Evolutionary conservation across 2,797 vertebrate species (phyloP), one percentile per base, ranked within the genome.

Genomic region (Sebastes taczanowskii): DNA sequence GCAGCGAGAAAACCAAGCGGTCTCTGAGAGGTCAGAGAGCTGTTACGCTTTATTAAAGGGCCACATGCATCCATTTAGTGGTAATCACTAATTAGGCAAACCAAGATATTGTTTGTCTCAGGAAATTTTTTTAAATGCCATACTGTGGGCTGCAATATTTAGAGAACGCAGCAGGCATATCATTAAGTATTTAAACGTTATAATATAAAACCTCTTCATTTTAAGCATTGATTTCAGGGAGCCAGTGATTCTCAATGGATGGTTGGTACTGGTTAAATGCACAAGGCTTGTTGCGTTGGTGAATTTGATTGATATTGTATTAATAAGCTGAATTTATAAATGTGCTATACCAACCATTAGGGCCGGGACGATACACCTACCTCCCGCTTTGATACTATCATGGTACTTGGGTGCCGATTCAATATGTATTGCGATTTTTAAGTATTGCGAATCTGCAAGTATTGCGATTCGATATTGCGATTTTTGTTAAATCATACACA

Each of bases 11-110:
- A 70, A 75, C 29, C 49, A 13, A 68, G 58, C 46, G 70, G 49
- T 73, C 65, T 77, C 34, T 53, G 18, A 68, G 81, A 85, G 74
- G 82, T 90, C 79, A 82, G 22, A 7, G 30, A 72, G 60, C 30
- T 32, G 35, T 63, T 38, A 52, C 5, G 58, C 55, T 71, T 73
- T 74, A 73, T 80, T 84, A 80, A 82, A 73, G 6, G 56, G 60
- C 16, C 23, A 42, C 22, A 58, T 46, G 38, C 68, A 70, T 78
- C n/a, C 59, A 23, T 70, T 83, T 62, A 82, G 49, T 55, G 38
- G 5, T 64, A 76, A 74, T 74, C 38, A 75, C 78, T 65, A 81
- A 88, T 86, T 74, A 85, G 20, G 11, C 32, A 0, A 72, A 68
- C 22, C n/a, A 35, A 70, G 18, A 70, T 78, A 32, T 35, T 35